Evolutionary conservation across 2,888 invertebrate species (phyloP), one percentile per base, ranked within the genome.

Genomic region (Formica aserva): DNA sequence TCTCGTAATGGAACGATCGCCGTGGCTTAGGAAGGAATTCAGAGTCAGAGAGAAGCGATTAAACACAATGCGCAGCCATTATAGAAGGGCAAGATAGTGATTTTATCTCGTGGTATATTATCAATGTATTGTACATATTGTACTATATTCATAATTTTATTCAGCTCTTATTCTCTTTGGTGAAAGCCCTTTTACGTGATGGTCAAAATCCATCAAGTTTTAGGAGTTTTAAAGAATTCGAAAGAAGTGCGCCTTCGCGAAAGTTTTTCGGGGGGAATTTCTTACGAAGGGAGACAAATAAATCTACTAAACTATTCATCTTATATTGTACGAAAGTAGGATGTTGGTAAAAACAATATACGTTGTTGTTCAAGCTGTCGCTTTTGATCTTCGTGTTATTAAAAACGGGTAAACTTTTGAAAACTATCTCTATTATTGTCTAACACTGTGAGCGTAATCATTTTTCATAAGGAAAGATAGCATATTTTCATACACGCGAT

Each of bases 391-490:
- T 80, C 32, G 13, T 32, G 22, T 78, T 71, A 80, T 80, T 71
- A 72, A 80, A 62, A 67, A 65, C 29, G 38, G 3, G 15, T 11
- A 41, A 82, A 66, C 32, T 85, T 29, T 3, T 11, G 22, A 38
- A 15, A 90, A 91, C 88, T 89, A 87, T 90, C 89, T 90, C 89
- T 90, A 89, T 91, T 90, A 88, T 85, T 82, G 85, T 86, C 62
- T 90, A 91, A 91, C 88, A 48, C 1, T n/a, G 52, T 89, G 86
- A 87, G 88, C 3, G 13, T 52, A 63, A 52, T 29, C 8, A 66
- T 13, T 38, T 77, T 55, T 41, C 1, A 6, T 11, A 15, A 52
- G n/a, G 4, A n/a, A 38, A 67, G 62, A n/a, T 15, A 29, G 13
- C 26, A 32, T 18, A 22, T 67, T 65, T 18, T 35, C 8, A 35